Conservation (phyloP, 1,140 invertebrate species). For the Aleiodes sp. region DNA sequence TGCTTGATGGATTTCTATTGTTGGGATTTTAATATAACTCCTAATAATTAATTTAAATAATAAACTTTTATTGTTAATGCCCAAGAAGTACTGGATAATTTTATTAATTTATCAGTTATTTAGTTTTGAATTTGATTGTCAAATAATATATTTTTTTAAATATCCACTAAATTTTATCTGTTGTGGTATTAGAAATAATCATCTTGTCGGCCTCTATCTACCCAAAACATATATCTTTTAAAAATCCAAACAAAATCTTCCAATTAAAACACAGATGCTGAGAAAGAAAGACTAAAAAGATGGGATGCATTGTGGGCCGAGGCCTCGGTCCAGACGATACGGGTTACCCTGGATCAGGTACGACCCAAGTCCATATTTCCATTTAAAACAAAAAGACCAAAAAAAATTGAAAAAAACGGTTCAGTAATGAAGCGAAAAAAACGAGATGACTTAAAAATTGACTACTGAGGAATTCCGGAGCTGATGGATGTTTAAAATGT, state of each 20-base stretch:
- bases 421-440: not conserved
- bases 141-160: too few relatives aligned
- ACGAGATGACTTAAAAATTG: too few relatives aligned
- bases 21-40: not conserved
- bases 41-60: not conserved
- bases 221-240: slow-evolving; percentile 48
- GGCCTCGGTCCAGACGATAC: slow-evolving; percentile 64
- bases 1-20: not conserved
- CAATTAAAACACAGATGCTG: slow-evolving; percentile 64
- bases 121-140: too few relatives aligned
- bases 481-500: too few relatives aligned
- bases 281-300: slow-evolving; percentile 65
- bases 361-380: slow-evolving; percentile 62
- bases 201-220: slow-evolving; percentile 56
- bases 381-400: slow-evolving; percentile 37
- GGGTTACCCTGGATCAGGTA: slow-evolving; percentile 65
- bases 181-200: slow-evolving; percentile 57
- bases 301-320: slow-evolving; percentile 64
- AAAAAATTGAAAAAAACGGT: not conserved
- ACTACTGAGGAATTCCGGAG: too few relatives aligned
- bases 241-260: slow-evolving; percentile 62
- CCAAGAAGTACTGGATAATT: too few relatives aligned
- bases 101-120: too few relatives aligned
- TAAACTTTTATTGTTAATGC: too few relatives aligned
- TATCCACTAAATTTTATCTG: slow-evolving; percentile 3